Percentiles rank a stretch among this genome's conserved stretches.
These are phyloP conservation scores for Caenorhabditis afra DNA, from an alignment of 2,888 invertebrate species.

Conservation along the genomic window DNA sequence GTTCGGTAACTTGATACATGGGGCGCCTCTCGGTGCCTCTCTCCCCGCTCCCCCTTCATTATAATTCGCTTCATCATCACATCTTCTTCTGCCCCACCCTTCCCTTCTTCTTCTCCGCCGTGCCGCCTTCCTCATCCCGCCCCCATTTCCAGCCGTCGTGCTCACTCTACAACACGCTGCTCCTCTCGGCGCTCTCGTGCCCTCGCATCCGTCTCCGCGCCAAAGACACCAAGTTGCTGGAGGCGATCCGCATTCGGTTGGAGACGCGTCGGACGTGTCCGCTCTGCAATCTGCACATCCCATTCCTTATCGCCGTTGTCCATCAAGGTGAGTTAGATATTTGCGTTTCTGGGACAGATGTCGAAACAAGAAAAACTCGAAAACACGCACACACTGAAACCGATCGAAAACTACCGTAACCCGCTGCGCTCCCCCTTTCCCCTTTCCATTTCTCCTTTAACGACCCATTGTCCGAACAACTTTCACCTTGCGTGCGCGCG, in stretches of 20 bases:
- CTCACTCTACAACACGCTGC: conserved; percentile 64
- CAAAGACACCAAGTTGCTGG: conserved; percentile 55
- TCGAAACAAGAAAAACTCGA: background rate
- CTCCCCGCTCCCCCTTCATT: too few relatives aligned
- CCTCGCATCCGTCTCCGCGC: conserved; percentile 53
- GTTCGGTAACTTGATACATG: too few relatives aligned
- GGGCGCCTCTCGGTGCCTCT: too few relatives aligned
- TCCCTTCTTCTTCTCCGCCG: too few relatives aligned
- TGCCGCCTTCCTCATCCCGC: too few relatives aligned
- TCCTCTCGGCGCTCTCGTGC: conserved; percentile 58
- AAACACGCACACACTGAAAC: background rate
- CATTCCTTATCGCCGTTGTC: conserved; percentile 66
- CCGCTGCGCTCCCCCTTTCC: background rate
- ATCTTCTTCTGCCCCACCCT: too few relatives aligned
- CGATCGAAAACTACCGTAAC: background rate
- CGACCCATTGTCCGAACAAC: conserved; percentile 4
- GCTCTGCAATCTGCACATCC: conserved; percentile 64
- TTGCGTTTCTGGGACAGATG: background rate
- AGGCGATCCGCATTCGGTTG: conserved; percentile 40
- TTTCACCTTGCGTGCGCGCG: too few relatives aligned
- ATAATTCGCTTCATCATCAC: too few relatives aligned
- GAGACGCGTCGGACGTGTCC: conserved; percentile 60
- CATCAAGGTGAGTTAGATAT: conserved; percentile 62
- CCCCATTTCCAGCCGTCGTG: conserved; percentile 60
- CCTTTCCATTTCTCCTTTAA: background rate